Evolutionary conservation across 2,113 vertebrate species (phyloP).

Genomic region (Scytalopus superciliaris): DNA sequence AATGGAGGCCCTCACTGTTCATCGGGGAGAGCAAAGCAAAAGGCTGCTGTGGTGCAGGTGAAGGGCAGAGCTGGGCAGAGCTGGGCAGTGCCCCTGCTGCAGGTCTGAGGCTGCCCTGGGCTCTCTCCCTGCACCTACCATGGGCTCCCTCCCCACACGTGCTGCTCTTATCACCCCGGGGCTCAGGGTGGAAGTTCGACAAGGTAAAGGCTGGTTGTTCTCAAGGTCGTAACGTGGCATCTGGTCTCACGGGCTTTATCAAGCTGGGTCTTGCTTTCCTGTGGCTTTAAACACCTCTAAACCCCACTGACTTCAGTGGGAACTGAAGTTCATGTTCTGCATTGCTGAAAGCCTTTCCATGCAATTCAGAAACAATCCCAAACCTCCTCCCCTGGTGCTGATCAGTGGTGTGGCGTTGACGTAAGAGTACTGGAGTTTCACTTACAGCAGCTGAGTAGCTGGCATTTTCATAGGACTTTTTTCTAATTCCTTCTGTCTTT

Average conservation of each 20-base stretch:
- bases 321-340: neutral
- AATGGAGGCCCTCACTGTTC: neutral
- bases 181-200: neutral
- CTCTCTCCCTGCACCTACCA: neutral
- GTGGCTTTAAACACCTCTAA: neutral
- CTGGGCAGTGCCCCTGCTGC: neutral
- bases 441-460: conserved; percentile 21
- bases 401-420: neutral
- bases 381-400: neutral
- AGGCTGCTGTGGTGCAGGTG: neutral
- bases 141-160: neutral
- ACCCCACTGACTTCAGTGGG: neutral
- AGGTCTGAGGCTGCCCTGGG: neutral
- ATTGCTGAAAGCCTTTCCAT: neutral
- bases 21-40: neutral
- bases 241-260: neutral
- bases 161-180: neutral
- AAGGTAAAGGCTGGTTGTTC: neutral
- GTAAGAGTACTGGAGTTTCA: neutral
- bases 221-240: neutral
- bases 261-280: neutral
- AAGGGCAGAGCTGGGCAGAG: neutral
- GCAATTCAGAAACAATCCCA: neutral
- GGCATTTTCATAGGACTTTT: neutral
- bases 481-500: neutral